These are phyloP conservation scores for Gonioctena quinquepunctata DNA, from an alignment of 1,140 invertebrate genomes.

Conservation along the genomic window DNA sequence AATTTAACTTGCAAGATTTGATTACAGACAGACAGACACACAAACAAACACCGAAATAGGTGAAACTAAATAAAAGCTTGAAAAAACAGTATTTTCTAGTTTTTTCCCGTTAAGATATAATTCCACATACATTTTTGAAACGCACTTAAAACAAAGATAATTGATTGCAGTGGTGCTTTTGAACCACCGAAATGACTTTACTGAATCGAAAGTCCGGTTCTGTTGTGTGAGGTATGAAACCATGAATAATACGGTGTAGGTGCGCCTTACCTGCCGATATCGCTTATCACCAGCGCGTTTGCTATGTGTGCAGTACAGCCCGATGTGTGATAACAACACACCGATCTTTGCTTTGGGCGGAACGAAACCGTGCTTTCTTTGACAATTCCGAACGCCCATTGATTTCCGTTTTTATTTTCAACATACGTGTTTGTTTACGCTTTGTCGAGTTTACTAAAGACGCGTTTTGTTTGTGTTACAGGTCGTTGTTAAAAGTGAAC, in stretches of 20 bases:
- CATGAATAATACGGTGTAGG: constrained; percentile 12
- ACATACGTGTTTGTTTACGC: neutral
- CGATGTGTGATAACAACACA: constrained; percentile 35
- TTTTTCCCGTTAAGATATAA: too few relatives aligned
- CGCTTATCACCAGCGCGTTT: constrained; percentile 10
- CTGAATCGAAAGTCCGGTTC: too few relatives aligned
- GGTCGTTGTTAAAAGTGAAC: constrained; percentile 17
- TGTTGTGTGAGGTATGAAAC: neutral
- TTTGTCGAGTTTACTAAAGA: neutral
- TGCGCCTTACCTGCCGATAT: constrained; percentile 37
- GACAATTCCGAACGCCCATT: neutral
- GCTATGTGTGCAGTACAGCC: constrained; percentile 25
- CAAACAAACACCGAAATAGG: too few relatives aligned
- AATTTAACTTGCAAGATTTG: too few relatives aligned
- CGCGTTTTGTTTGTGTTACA: constrained; percentile 28
- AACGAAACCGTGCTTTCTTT: constrained; percentile 19
- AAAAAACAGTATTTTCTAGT: too few relatives aligned
- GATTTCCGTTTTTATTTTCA: neutral
- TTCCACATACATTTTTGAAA: too few relatives aligned
- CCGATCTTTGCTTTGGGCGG: constrained; percentile 44
- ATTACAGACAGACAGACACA: too few relatives aligned
- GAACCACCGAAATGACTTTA: too few relatives aligned
- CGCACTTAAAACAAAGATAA: too few relatives aligned
- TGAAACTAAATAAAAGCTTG: too few relatives aligned
- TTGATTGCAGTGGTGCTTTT: too few relatives aligned